Evolutionary conservation across 2,797 vertebrate genomes (phyloP).

Genomic region (Hoplostethus mediterraneus): DNA sequence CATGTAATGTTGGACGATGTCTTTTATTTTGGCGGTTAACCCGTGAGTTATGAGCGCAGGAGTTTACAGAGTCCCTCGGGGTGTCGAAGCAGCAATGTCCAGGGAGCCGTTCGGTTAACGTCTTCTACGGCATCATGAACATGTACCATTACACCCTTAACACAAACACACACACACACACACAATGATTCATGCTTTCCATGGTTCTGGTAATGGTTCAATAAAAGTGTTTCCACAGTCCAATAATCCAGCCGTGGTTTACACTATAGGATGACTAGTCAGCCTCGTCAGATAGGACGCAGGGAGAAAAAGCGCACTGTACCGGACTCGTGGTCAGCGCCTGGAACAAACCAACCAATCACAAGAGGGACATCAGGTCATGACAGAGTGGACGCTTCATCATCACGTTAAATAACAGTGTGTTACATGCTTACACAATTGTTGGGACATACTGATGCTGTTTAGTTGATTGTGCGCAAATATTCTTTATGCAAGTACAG

Average conservation of each 20-base stretch:
- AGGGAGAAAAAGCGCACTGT: conserved; percentile 1
- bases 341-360: no score
- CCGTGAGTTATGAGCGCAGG: no score
- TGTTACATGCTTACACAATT: conserved; percentile 4
- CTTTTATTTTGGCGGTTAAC: conserved; percentile 29
- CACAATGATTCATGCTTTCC: conserved; percentile 59
- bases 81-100: conserved; percentile 1
- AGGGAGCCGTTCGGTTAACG: conserved; percentile 23
- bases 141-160: conserved; percentile 9
- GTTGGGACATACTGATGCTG: conserved; percentile 46
- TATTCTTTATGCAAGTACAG: conserved; percentile 41
- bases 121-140: conserved; percentile 19
- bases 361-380: no score
- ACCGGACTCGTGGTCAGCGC: no score
- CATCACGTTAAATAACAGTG: no score
- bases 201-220: conserved; percentile 47
- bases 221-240: conserved; percentile 56
- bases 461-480: conserved; percentile 41
- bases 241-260: conserved; percentile 33
- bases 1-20: neutral
- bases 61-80: conserved; percentile 1
- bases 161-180: neutral
- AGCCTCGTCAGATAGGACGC: conserved; percentile 26
- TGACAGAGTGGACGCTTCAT: no score
- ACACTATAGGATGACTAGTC: conserved; percentile 33